phyloP scores from a whole-genome alignment of 92 coral and sea anemone species.

The Palythoa grandiflora region DNA sequence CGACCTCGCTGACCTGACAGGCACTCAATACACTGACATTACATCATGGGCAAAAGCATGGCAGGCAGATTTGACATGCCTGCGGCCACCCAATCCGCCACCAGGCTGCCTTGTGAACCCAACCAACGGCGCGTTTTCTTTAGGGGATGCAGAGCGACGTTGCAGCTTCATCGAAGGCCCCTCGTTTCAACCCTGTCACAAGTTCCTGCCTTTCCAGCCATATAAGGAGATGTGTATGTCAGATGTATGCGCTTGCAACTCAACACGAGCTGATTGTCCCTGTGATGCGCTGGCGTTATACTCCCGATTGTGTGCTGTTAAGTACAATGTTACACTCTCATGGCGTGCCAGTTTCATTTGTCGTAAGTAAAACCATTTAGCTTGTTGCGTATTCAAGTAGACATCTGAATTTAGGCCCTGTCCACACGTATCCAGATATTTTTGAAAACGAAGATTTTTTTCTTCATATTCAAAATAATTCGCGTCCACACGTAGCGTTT shows the following conservation, averaged over 20 bases:
- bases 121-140: constrained; percentile 33
- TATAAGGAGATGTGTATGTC: constrained; percentile 80
- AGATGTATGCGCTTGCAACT: constrained; percentile 85
- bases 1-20: constrained; percentile 70
- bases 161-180: constrained; percentile 62
- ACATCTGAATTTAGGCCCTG: background rate
- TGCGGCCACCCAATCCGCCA: constrained; percentile 36
- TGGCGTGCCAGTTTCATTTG: constrained; percentile 77
- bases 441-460: too few relatives aligned
- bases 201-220: constrained; percentile 47
- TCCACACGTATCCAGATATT: background rate
- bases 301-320: constrained; percentile 88
- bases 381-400: background rate
- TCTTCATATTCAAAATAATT: too few relatives aligned
- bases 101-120: constrained; percentile 49
- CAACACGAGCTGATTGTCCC: constrained; percentile 64
- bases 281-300: constrained; percentile 87
- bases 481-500: too few relatives aligned
- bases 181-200: constrained; percentile 71
- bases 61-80: constrained; percentile 68
- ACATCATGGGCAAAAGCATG: constrained; percentile 69
- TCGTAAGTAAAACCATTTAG: constrained; percentile 70
- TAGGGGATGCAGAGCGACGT: constrained; percentile 52
- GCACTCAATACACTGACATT: constrained; percentile 32
- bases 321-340: constrained; percentile 65